These are phyloP conservation scores for Brachylomia viminalis DNA, from an alignment of 2,888 invertebrate species.

Conservation along the genomic window DNA sequence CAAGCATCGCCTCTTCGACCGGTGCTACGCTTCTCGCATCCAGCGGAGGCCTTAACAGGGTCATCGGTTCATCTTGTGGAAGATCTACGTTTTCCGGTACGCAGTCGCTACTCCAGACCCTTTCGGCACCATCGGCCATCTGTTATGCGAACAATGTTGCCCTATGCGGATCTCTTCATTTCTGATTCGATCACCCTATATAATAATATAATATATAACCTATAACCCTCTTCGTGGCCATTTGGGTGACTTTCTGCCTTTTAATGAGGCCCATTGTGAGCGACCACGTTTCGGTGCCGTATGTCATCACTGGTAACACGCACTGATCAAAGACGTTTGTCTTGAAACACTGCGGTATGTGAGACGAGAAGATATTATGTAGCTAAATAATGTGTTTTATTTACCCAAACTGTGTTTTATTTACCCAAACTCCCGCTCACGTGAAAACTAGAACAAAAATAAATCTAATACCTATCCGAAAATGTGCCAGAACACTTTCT, in stretches of 20 bases:
- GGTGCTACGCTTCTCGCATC: background rate
- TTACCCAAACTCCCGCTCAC: background rate
- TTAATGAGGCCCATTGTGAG: background rate
- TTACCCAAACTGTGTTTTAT: background rate
- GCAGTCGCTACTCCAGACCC: background rate
- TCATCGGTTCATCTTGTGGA: background rate
- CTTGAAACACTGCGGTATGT: background rate
- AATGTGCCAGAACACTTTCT: slow-evolving; percentile 52
- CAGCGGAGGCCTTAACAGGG: background rate
- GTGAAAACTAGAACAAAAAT: slow-evolving; percentile 27
- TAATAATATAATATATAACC: too few species aligned
- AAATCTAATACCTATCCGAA: slow-evolving; percentile 21
- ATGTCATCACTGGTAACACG: background rate
- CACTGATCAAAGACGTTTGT: background rate
- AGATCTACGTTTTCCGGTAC: background rate
- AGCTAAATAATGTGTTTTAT: background rate
- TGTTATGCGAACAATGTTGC: background rate
- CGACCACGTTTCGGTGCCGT: background rate
- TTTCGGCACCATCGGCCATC: background rate
- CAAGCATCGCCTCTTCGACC: background rate
- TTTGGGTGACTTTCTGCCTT: background rate
- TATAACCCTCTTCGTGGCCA: background rate
- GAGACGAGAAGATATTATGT: background rate
- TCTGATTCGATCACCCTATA: background rate
- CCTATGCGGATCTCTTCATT: background rate